Evolutionary conservation across 1,140 invertebrate species (phyloP).

Genomic region (Planococcus citri): DNA sequence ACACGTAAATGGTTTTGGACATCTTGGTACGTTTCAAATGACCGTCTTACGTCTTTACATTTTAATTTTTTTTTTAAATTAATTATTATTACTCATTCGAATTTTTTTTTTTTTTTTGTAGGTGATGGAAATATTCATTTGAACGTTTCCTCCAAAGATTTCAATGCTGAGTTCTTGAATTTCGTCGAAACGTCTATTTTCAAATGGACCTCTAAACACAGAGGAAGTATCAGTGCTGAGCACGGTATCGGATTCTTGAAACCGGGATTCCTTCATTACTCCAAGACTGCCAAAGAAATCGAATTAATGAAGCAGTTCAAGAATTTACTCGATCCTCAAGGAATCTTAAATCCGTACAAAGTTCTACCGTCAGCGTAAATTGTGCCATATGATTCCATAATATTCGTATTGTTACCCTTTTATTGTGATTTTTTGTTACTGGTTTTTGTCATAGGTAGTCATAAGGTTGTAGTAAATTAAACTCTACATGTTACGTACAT

Average conservation of each 20-base stretch:
- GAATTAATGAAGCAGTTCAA: constrained; percentile 74
- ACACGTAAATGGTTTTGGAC: neutral
- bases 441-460: too few species aligned
- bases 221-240: constrained; percentile 88
- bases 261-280: constrained; percentile 69
- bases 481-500: too few species aligned
- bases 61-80: too few species aligned
- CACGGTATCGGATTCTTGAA: constrained; percentile 91
- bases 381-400: neutral
- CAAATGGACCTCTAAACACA: constrained; percentile 63
- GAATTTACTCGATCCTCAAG: constrained; percentile 74
- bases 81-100: too few species aligned
- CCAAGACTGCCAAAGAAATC: constrained; percentile 62
- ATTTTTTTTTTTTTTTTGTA: too few species aligned
- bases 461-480: too few species aligned
- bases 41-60: too few species aligned
- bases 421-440: neutral
- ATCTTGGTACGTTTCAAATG: neutral
- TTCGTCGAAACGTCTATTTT: constrained; percentile 82
- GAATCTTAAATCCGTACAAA: constrained; percentile 94
- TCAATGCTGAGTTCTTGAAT: constrained; percentile 49
- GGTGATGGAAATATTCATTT: constrained; percentile 87
- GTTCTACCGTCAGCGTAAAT: constrained; percentile 44
- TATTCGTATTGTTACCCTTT: neutral
- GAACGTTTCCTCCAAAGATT: constrained; percentile 62